A percentile compares a stretch with the other conserved stretches of the same genome.
These are phyloP conservation scores for Oxyura jamaicensis DNA, from an alignment of 2,113 vertebrate species.

Conservation along the genomic window DNA sequence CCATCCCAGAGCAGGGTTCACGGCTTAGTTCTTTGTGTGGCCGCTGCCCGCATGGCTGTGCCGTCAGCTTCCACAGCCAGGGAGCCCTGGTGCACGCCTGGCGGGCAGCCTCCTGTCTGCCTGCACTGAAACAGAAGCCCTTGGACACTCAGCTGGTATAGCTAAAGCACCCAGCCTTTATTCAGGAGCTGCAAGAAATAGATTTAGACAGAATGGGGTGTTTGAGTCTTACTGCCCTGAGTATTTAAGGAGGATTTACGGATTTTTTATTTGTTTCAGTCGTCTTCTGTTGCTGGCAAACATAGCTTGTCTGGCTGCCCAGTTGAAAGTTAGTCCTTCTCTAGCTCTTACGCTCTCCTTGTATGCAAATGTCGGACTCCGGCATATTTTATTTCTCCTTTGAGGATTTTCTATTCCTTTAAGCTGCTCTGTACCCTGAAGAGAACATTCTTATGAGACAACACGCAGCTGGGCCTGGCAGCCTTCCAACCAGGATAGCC, in stretches of 20 bases:
- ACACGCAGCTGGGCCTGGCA: neutral
- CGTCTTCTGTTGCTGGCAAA: neutral
- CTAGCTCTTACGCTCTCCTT: neutral
- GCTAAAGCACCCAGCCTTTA: neutral
- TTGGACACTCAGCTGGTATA: fast-evolving
- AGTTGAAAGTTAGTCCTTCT: fast-evolving
- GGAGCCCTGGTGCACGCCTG: fast-evolving
- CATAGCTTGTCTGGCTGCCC: neutral
- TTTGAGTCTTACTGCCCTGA: neutral
- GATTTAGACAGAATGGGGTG: fast-evolving
- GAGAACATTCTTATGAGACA: neutral
- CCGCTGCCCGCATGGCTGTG: fast-evolving
- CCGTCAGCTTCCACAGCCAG: neutral
- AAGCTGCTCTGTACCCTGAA: neutral
- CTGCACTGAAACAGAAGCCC: fast-evolving
- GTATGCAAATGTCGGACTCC: neutral
- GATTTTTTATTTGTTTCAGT: neutral
- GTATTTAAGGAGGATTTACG: neutral
- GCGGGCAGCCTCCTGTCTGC: fast-evolving
- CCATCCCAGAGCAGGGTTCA: fast-evolving
- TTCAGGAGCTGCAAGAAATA: neutral
- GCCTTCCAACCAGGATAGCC: fast-evolving
- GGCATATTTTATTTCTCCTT: neutral
- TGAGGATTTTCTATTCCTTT: neutral
- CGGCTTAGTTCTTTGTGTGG: fast-evolving